A percentile compares a stretch with the other conserved stretches of the same genome.
phyloP scores from a whole-genome alignment of 2,888 invertebrate species.

The Drosophila pseudotakahashii region DNA sequence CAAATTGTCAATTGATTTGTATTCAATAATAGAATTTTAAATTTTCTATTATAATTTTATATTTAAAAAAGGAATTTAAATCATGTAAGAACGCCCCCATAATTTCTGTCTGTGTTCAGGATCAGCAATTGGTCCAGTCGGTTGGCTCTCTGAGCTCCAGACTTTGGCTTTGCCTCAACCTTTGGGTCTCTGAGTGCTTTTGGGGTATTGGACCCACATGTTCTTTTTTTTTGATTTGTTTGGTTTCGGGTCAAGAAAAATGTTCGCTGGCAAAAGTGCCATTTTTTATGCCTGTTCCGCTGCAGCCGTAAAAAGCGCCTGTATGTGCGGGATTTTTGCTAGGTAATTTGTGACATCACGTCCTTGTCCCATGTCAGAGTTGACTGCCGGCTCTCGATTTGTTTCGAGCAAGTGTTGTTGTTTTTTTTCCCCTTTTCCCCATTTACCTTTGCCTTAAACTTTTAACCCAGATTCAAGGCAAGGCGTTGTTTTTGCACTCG shows the following conservation, averaged over 20 bases:
- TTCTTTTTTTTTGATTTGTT: slow-evolving; percentile 18
- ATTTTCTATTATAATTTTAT: no score
- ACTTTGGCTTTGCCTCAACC: slow-evolving; percentile 15
- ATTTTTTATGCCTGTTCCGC: slow-evolving; percentile 39
- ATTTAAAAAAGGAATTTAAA: no score
- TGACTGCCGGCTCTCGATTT: slow-evolving; percentile 39
- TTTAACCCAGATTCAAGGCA: slow-evolving; percentile 9
- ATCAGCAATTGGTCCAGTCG: background rate
- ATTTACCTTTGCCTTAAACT: slow-evolving; percentile 14
- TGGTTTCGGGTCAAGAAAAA: slow-evolving; percentile 40
- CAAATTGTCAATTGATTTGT: no score
- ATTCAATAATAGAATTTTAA: no score
- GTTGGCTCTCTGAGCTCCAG: slow-evolving; percentile 2
- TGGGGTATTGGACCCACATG: slow-evolving; percentile 12
- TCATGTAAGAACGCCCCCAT: background rate
- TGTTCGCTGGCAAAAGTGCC: slow-evolving; percentile 27
- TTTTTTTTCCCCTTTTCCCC: slow-evolving; percentile 5
- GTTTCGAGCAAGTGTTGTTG: slow-evolving; percentile 23
- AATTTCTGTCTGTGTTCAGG: background rate
- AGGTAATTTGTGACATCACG: slow-evolving; percentile 56
- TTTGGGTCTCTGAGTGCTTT: slow-evolving; percentile 28
- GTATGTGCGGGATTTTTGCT: slow-evolving; percentile 39
- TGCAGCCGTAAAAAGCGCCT: slow-evolving; percentile 28
- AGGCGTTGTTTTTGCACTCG: slow-evolving; percentile 2
- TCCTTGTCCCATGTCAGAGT: slow-evolving; percentile 43